phyloP scores from a whole-genome alignment of 2,797 vertebrate genomes.

The Linurgus olivaceus region DNA sequence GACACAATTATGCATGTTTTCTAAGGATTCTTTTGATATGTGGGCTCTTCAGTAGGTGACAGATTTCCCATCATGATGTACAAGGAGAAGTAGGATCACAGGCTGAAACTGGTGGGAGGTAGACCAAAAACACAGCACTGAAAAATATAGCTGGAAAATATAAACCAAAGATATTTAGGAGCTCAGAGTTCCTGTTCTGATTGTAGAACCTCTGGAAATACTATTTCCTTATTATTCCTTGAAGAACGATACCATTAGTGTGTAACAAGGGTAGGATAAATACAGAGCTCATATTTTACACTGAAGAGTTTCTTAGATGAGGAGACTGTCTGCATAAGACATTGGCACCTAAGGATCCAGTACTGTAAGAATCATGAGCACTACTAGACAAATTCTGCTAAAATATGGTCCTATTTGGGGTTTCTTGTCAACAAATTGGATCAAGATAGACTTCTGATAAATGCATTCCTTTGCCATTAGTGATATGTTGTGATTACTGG shows the following conservation, averaged over 20 bases:
- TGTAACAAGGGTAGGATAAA: neutral
- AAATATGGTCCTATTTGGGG: neutral
- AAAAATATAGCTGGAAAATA: neutral
- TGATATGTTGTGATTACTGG: neutral
- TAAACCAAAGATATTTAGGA: neutral
- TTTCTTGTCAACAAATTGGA: neutral
- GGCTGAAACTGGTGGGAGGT: neutral
- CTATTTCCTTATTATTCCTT: neutral
- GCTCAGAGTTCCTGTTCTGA: neutral
- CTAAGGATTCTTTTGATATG: neutral
- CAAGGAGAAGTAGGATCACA: neutral
- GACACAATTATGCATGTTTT: neutral
- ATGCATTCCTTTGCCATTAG: neutral
- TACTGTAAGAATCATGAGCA: fast-evolving
- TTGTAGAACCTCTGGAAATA: neutral
- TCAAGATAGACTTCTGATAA: neutral
- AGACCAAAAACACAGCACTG: neutral
- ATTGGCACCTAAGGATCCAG: neutral
- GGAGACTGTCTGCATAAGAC: neutral
- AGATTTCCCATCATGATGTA: neutral
- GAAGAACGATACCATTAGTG: neutral
- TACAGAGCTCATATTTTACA: neutral
- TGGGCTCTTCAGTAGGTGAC: neutral
- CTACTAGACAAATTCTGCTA: neutral
- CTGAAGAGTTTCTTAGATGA: neutral